Percentiles rank a stretch among this genome's conserved stretches.
Conservation (phyloP, 2,797 vertebrate genomes). For the Pseudotriccus pelzelni region DNA sequence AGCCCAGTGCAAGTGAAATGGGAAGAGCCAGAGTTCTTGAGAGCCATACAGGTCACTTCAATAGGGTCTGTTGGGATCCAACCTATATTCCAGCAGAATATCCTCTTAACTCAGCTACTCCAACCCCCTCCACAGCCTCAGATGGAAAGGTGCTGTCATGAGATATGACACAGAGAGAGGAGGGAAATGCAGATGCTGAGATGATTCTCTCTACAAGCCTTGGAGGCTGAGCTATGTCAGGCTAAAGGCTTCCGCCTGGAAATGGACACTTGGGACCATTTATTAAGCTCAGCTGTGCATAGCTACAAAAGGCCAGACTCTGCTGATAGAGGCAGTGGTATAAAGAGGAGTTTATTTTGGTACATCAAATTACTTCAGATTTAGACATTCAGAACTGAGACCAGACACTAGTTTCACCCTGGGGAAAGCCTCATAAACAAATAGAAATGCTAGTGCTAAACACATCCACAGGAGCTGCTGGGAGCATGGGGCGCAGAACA, state of each 20-base stretch:
- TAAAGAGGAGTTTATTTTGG: neutral
- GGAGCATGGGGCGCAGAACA: neutral
- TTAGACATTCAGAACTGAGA: neutral
- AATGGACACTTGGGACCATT: neutral
- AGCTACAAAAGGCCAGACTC: neutral
- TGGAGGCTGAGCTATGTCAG: neutral
- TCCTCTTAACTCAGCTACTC: neutral
- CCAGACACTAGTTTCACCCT: neutral
- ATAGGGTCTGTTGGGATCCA: neutral
- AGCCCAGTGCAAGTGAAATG: neutral
- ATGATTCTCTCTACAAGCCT: neutral
- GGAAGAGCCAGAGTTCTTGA: neutral
- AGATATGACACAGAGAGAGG: neutral
- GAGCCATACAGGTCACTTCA: neutral
- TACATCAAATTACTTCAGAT: neutral
- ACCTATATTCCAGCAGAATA: neutral
- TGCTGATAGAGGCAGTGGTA: neutral
- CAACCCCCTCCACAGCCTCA: neutral
- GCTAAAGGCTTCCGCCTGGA: neutral
- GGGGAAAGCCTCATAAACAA: neutral
- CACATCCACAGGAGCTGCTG: neutral
- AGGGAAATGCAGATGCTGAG: neutral
- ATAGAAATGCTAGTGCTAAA: neutral
- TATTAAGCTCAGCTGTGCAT: neutral
- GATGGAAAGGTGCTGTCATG: neutral